Base-by-base conservation (phyloP, 2,888 invertebrate species). In the Diaperis boleti region DNA sequence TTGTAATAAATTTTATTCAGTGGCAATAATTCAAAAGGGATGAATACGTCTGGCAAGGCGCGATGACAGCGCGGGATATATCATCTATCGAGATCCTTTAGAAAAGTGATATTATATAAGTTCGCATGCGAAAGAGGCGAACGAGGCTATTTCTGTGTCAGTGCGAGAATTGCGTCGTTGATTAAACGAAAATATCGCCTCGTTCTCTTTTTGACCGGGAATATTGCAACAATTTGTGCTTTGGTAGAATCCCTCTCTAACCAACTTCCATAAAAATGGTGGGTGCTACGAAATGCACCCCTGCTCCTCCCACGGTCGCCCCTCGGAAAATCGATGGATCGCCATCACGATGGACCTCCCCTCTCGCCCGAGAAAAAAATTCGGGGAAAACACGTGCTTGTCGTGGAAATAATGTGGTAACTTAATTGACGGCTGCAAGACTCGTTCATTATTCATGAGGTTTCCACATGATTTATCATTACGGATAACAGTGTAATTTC, bases 1-100 rank as follows among this genome's bases (percentile, higher is more conserved):
- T 76, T 74, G 75, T 76, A 75, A 76, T 76, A 77, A 76, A 77
- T 76, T 76, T 76, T 72, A 76, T 76, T 75, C 74, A 76, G 73
- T 78, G 76, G 79, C 74, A 79, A 80, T 80, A 80, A 79, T 79
- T 80, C 79, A 79, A 78, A 77, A 74, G 76, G 78, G 77, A 79
- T 79, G 79, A 79, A 80, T 79, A 76, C 76, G 76, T 76, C 76
- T 74, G 76, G 72, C 70, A 71, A 72, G 74, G 73, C 66, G 73
- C 75, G 77, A 76, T 78, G 79, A 79, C 79, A 79, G 74, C 74
- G 71, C 72, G 70, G 76, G 76, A 80, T 80, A 78, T 79, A 79
- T 79, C 80, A 80, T 79, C 79, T 79, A 78, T 79, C 77, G 78
- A 75, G 76, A 76, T 76, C 70, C 71, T 72, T 71, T 76, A 71